Percentiles rank a stretch among this genome's conserved stretches.
Conservation (phyloP, 2,888 invertebrate species). For the Antitype chi region DNA sequence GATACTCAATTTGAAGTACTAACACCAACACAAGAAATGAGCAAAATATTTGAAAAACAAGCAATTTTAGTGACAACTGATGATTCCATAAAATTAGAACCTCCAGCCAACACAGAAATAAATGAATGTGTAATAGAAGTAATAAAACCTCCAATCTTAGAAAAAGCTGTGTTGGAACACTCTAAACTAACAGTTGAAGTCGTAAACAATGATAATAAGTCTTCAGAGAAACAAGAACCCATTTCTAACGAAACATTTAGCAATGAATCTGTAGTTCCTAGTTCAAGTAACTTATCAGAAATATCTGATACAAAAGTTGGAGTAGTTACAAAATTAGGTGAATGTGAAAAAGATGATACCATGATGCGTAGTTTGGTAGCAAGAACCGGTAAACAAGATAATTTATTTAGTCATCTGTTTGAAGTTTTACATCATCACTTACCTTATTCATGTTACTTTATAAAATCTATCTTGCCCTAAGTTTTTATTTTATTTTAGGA, state of each 20-base stretch:
- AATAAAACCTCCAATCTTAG: background rate
- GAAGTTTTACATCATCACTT: slow-evolving; percentile 20
- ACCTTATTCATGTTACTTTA: slow-evolving; percentile 27
- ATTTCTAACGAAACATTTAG: slow-evolving; percentile 3
- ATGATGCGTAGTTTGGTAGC: slow-evolving; percentile 28
- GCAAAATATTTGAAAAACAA: background rate
- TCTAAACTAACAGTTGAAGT: background rate
- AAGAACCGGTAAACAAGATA: slow-evolving; percentile 46
- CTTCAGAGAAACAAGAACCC: background rate
- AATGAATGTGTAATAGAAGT: slow-evolving; percentile 5
- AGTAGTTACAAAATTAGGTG: background rate
- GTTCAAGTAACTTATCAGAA: background rate
- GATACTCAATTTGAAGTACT: background rate
- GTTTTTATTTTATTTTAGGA: slow-evolving; percentile 1
- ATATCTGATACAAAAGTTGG: background rate
- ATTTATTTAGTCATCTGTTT: slow-evolving; percentile 36
- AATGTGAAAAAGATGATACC: slow-evolving; percentile 15
- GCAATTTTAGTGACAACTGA: background rate
- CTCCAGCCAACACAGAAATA: background rate
- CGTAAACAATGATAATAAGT: slow-evolving; percentile 3
- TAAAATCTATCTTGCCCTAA: background rate
- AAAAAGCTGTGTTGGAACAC: slow-evolving; percentile 1
- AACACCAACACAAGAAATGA: background rate
- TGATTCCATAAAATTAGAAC: background rate
- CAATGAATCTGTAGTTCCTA: background rate